A percentile compares a stretch with the other conserved stretches of the same genome.
phyloP scores from a whole-genome alignment of 1,140 invertebrate species.

The Dendrolimus punctatus region DNA sequence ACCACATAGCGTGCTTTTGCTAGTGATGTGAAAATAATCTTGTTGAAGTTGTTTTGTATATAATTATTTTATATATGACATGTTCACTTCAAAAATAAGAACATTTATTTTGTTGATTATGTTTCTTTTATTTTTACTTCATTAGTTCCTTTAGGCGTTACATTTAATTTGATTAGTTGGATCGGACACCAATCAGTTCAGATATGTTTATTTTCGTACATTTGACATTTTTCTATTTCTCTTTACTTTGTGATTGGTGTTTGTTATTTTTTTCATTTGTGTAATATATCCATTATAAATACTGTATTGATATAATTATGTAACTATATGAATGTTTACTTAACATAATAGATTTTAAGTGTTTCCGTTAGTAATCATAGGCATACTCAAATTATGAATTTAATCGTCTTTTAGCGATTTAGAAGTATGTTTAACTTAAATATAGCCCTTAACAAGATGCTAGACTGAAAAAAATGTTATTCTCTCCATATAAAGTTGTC shows the following conservation, averaged over 20 bases:
- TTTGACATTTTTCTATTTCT: conserved; percentile 11
- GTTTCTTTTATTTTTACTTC: conserved; percentile 20
- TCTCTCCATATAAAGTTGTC: conserved; percentile 6
- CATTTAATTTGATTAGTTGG: conserved; percentile 21
- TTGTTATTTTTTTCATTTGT: conserved; percentile 41
- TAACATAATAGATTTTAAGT: conserved; percentile 41
- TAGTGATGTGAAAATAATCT: conserved; percentile 23
- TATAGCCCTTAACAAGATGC: conserved; percentile 38
- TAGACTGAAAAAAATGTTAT: conserved; percentile 41
- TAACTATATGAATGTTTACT: conserved; percentile 34
- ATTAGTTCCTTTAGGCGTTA: conserved; percentile 41
- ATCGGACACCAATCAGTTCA: conserved; percentile 46
- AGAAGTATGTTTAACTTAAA: conserved; percentile 30
- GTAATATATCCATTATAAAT: conserved; percentile 57
- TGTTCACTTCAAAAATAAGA: too few relatives aligned
- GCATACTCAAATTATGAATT: conserved; percentile 63
- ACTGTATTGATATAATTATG: conserved; percentile 52
- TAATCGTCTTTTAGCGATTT: conserved; percentile 44
- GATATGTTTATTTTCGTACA: conserved; percentile 32
- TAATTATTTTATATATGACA: conserved; percentile 29
- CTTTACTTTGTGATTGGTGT: conserved; percentile 23
- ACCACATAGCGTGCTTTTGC: too few relatives aligned
- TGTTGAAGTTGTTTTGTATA: conserved; percentile 64
- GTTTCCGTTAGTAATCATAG: conserved; percentile 54
- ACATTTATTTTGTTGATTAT: conserved; percentile 27